Evolutionary conservation across 2,113 vertebrate genomes (phyloP).

Genomic region (Fulica atra): DNA sequence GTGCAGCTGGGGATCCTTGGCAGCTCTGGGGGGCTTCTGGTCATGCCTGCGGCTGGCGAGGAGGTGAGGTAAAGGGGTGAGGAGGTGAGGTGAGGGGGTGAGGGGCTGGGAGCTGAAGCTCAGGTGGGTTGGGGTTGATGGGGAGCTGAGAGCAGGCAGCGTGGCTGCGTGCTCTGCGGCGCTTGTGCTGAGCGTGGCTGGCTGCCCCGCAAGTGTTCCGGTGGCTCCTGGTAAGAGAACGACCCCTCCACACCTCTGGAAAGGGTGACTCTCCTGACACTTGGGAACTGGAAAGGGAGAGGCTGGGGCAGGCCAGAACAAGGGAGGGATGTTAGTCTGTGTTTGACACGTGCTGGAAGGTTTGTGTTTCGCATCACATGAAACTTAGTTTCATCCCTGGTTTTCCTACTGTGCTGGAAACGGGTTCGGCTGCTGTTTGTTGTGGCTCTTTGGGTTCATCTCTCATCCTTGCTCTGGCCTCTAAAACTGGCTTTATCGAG

Average conservation of each 20-base stretch:
- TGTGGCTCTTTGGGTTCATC: background rate
- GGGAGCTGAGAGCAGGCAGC: background rate
- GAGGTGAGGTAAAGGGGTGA: background rate
- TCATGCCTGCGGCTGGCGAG: background rate
- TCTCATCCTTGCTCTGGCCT: background rate
- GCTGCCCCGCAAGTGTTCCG: background rate
- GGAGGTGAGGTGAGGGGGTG: background rate
- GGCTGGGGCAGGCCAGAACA: background rate
- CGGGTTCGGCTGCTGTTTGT: fast-evolving
- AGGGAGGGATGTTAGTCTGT: fast-evolving
- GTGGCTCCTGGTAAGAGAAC: background rate
- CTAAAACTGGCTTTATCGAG: background rate
- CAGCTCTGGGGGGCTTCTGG: background rate
- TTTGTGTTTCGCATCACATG: background rate
- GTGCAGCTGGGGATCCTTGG: fast-evolving
- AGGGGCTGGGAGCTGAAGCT: background rate
- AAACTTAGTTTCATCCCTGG: fast-evolving
- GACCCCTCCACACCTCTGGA: fast-evolving
- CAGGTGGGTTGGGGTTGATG: background rate
- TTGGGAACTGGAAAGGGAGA: background rate
- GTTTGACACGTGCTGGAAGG: fast-evolving
- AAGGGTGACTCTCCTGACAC: fast-evolving
- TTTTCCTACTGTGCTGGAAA: background rate
- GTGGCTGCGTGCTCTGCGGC: background rate
- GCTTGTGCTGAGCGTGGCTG: fast-evolving